Base-by-base conservation (phyloP, 2,113 vertebrate genomes). In the Campylomormyrus numenius region DNA sequence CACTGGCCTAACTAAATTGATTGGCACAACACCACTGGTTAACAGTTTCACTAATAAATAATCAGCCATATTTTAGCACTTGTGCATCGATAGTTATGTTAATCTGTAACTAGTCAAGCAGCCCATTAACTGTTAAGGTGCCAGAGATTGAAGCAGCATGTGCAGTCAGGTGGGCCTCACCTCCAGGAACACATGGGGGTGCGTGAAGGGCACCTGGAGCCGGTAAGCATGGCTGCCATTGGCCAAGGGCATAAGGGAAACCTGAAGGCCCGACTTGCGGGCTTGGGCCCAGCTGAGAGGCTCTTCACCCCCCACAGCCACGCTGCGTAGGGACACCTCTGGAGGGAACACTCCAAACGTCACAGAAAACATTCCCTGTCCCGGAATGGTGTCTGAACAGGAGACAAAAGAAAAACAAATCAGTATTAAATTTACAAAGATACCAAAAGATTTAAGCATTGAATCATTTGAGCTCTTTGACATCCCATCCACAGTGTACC, bases 221-320 rank as follows among this genome's bases (percentile, higher is more conserved):
- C 46, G 66, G 89, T 91, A 93, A 24, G 42, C 62, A 48, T 92
- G 91, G 21, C 89, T 91, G 74, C 90, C 90, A 50, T 93, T 93
- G 24, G 85, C 45, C 1, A 92, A 90, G 13, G 91, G 88, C 46
- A 90, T 83, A 3, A 88, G 84, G 42, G 93, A 91, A 21, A 93
- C 27, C 49, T 7, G 46, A 35, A 93, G 31, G 3, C 90, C 83
- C 9, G 31, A 62, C 5, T n/a, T 13, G 5, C 85, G 85, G 7
- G 88, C 89, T 53, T 93, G 86, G 3, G 49, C 62, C 90, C 45
- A 88, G 46, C 87, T 46, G 24, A 91, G 19, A 13, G 35, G 21
- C 3, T 9, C 39, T 21, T 85, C 83, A 27, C 52, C 91, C 5
- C 45, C 90, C 6, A 92, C 8, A 0, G 66, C 91, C 17, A 92